These are phyloP conservation scores for Cheilosia grossa DNA, from an alignment of 2,888 invertebrate species.

Conservation along the genomic window DNA sequence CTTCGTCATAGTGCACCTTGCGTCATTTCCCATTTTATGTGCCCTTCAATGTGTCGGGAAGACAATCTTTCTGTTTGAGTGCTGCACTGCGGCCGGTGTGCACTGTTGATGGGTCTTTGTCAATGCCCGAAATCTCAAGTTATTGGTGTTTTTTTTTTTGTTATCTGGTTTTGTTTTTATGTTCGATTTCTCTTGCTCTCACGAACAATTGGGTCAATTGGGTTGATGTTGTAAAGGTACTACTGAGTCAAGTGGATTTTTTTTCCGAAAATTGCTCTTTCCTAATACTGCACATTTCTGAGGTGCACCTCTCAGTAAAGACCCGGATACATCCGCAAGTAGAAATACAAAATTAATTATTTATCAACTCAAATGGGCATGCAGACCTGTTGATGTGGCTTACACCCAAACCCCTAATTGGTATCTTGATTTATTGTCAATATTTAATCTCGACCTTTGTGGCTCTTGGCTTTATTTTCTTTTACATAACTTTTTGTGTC, in stretches of 20 bases:
- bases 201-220: conserved; percentile 36
- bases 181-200: conserved; percentile 29
- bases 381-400: conserved; percentile 20
- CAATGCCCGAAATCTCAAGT: conserved; percentile 30
- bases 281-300: background rate
- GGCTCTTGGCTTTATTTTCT: background rate
- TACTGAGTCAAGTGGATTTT: background rate
- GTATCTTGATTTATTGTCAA: conserved; percentile 47
- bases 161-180: conserved; percentile 30
- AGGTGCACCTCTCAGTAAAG: background rate
- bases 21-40: conserved; percentile 32
- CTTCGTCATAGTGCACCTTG: conserved; percentile 51
- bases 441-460: conserved; percentile 45
- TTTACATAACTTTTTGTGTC: conserved; percentile 10
- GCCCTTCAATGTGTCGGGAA: conserved; percentile 25
- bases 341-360: background rate
- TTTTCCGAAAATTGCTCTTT: background rate
- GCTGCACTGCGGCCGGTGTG: background rate
- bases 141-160: conserved; percentile 35
- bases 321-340: conserved; percentile 11
- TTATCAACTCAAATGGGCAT: conserved; percentile 1
- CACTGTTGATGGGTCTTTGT: conserved; percentile 2
- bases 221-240: background rate
- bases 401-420: conserved; percentile 17
- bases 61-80: conserved; percentile 17